phyloP scores from a whole-genome alignment of 2,113 vertebrate genomes.

The Ardeotis arabs region DNA sequence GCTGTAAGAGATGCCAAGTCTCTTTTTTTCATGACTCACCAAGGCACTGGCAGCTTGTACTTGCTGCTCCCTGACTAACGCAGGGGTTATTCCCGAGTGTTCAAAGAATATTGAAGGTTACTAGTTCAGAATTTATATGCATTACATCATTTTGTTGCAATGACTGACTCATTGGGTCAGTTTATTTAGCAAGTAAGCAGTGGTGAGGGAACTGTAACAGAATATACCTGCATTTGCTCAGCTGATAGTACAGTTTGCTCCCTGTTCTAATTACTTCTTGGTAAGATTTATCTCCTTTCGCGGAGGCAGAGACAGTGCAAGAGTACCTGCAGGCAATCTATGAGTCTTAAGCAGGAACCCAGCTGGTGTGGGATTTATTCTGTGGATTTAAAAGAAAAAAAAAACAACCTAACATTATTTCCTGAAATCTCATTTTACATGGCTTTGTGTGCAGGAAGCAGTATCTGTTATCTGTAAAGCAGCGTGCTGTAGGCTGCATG shows the following conservation, averaged over 20 bases:
- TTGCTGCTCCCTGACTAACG: constrained; percentile 46
- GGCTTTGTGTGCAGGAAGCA: constrained; percentile 39
- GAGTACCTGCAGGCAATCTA: background rate
- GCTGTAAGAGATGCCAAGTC: constrained; percentile 28
- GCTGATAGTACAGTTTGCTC: constrained; percentile 34
- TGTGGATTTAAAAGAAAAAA: background rate
- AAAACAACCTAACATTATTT: background rate
- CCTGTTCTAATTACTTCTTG: constrained; percentile 51
- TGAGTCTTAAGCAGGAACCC: background rate
- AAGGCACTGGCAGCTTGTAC: constrained; percentile 59
- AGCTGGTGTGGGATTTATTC: background rate
- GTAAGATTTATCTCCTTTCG: constrained; percentile 42
- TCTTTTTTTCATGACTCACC: constrained; percentile 46
- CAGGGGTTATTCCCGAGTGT: constrained; percentile 41
- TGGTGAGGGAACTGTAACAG: constrained; percentile 35
- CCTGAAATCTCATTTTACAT: constrained; percentile 1
- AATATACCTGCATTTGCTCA: background rate
- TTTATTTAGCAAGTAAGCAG: constrained; percentile 68
- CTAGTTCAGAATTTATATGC: constrained; percentile 64
- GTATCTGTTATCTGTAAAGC: background rate
- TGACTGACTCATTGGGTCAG: constrained; percentile 67
- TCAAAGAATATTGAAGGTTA: constrained; percentile 67
- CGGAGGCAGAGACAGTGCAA: background rate
- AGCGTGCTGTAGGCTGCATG: background rate
- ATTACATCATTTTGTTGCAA: constrained; percentile 69